Conservation (phyloP, 2,888 invertebrate species). For the Agelastica alni region DNA sequence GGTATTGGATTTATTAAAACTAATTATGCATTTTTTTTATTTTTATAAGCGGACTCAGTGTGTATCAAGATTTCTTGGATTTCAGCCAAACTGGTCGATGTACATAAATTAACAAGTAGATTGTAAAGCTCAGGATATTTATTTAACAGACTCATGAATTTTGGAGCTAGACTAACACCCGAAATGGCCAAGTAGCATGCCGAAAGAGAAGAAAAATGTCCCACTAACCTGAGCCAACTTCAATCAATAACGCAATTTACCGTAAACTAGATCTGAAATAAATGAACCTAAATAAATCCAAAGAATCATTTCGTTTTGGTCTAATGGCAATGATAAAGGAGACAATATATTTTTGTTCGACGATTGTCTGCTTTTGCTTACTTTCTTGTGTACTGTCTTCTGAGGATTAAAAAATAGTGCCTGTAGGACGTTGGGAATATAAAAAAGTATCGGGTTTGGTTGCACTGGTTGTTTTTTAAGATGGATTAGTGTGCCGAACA, state of each 20-base stretch:
- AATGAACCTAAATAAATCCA: constrained; percentile 32
- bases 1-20: no score
- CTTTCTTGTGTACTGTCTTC: constrained; percentile 2
- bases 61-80: no score
- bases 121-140: no score
- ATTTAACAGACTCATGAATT: no score
- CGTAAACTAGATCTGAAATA: constrained; percentile 29
- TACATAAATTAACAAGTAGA: no score
- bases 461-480: no score
- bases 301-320: constrained; percentile 23
- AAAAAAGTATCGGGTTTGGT: no score
- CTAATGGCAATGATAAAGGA: constrained; percentile 20
- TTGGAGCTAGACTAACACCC: constrained; percentile 1
- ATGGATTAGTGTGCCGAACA: no score
- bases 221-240: constrained; percentile 30
- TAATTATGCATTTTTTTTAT: no score
- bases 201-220: constrained; percentile 22
- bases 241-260: constrained; percentile 31
- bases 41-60: no score
- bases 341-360: constrained; percentile 20
- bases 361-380: constrained; percentile 5
- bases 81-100: no score
- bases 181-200: constrained; percentile 4
- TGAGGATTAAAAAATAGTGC: neutral
- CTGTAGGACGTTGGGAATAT: no score